phyloP scores from a whole-genome alignment of 2,797 vertebrate species.

The Spea hammondii region DNA sequence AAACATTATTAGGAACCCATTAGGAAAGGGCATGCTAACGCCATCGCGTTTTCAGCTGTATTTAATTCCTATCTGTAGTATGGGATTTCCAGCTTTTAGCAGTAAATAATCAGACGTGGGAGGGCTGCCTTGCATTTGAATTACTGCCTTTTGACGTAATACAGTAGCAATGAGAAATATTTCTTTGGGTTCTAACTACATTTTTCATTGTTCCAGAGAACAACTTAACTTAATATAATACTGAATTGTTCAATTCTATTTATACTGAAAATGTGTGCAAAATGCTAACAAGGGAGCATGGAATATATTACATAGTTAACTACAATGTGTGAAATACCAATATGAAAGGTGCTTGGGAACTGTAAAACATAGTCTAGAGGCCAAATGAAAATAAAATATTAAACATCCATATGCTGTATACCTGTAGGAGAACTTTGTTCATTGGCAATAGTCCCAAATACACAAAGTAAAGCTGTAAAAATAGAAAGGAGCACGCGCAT shows the following conservation, averaged over 20 bases:
- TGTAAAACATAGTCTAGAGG: neutral
- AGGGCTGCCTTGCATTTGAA: neutral
- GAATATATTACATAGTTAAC: neutral
- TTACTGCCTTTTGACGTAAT: too few relatives aligned
- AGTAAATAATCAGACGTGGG: conserved; percentile 4
- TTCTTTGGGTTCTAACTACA: neutral
- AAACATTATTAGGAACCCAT: neutral
- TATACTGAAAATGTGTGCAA: neutral
- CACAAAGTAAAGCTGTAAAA: conserved; percentile 4
- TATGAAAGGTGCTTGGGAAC: neutral
- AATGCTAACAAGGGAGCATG: neutral
- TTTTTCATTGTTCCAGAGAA: neutral
- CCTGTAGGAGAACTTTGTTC: neutral
- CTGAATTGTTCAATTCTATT: neutral
- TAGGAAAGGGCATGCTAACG: neutral
- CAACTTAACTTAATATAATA: neutral
- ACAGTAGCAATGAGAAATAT: neutral
- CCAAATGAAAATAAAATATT: neutral
- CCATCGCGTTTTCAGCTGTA: conserved; percentile 3
- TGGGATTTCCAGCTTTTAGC: conserved; percentile 6
- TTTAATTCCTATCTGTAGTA: conserved; percentile 1
- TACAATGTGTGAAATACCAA: neutral
- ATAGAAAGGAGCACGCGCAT: neutral
- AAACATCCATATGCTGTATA: neutral
- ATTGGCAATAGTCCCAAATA: neutral